These are phyloP conservation scores for Argyra leucocephala DNA, from an alignment of 2,888 invertebrate species.

Conservation along the genomic window DNA sequence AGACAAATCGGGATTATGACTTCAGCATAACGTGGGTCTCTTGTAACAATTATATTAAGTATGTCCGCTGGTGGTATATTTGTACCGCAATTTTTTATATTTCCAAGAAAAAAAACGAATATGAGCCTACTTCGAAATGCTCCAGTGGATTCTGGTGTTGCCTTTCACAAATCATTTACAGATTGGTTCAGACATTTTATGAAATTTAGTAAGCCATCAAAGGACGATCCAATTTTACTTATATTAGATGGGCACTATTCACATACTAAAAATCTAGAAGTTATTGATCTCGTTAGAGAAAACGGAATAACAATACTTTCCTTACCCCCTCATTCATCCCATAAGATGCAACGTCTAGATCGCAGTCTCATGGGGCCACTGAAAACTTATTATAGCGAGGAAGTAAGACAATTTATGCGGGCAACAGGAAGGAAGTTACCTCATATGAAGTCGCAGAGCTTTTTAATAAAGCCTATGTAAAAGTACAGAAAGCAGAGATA, in stretches of 20 bases:
- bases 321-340: slow-evolving; percentile 19
- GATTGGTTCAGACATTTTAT: slow-evolving; percentile 14
- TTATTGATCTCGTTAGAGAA: slow-evolving; percentile 18
- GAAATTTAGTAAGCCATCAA: slow-evolving; percentile 17
- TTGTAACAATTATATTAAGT: not conserved
- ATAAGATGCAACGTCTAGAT: slow-evolving; percentile 20
- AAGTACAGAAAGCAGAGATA: slow-evolving; percentile 20
- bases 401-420: slow-evolving; percentile 19
- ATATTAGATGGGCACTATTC: slow-evolving; percentile 23
- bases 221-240: slow-evolving; percentile 20
- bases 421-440: slow-evolving; percentile 18
- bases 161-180: not conserved
- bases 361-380: slow-evolving; percentile 22
- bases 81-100: no score
- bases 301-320: slow-evolving; percentile 20
- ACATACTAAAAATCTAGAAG: slow-evolving; percentile 22
- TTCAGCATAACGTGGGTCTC: no score
- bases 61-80: not conserved
- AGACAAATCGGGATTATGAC: no score
- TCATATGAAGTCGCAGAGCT: slow-evolving; percentile 18
- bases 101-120: no score
- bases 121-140: no score
- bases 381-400: slow-evolving; percentile 22
- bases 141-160: no score
- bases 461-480: slow-evolving; percentile 20